These are phyloP conservation scores for Onychomys leucogaster DNA, from an alignment of 2,797 vertebrate genomes.

Conservation along the genomic window DNA sequence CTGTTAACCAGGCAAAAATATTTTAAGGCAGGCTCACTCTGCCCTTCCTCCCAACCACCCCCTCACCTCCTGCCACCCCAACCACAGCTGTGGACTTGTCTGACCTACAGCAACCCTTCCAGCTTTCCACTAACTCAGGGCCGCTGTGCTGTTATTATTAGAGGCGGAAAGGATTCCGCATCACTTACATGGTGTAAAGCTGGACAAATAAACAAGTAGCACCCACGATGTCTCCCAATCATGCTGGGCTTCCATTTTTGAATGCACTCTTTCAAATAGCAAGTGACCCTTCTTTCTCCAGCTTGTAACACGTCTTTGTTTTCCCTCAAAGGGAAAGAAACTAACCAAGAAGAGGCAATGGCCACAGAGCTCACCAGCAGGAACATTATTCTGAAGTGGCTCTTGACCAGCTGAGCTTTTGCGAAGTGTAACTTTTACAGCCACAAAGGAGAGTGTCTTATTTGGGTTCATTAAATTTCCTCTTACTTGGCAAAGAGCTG, in stretches of 20 bases:
- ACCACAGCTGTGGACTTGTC: constrained; percentile 80
- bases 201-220: constrained; percentile 82
- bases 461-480: constrained; percentile 83
- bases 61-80: constrained; percentile 26
- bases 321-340: constrained; percentile 79
- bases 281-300: constrained; percentile 77
- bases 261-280: constrained; percentile 81
- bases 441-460: constrained; percentile 81
- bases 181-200: constrained; percentile 69
- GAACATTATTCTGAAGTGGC: constrained; percentile 80
- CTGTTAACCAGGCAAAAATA: constrained; percentile 70
- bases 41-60: constrained; percentile 27
- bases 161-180: constrained; percentile 70
- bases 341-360: constrained; percentile 76
- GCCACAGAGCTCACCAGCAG: constrained; percentile 75
- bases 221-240: constrained; percentile 74
- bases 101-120: constrained; percentile 48
- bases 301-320: constrained; percentile 81
- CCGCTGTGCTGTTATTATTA: constrained; percentile 62
- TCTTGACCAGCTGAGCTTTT: constrained; percentile 84
- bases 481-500: constrained; percentile 80
- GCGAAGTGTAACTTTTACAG: constrained; percentile 82
- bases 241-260: constrained; percentile 63
- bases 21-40: constrained; percentile 63
- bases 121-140: constrained; percentile 78